Conservation (phyloP, 2,888 invertebrate species). For the Nephrotoma guestfalica region DNA sequence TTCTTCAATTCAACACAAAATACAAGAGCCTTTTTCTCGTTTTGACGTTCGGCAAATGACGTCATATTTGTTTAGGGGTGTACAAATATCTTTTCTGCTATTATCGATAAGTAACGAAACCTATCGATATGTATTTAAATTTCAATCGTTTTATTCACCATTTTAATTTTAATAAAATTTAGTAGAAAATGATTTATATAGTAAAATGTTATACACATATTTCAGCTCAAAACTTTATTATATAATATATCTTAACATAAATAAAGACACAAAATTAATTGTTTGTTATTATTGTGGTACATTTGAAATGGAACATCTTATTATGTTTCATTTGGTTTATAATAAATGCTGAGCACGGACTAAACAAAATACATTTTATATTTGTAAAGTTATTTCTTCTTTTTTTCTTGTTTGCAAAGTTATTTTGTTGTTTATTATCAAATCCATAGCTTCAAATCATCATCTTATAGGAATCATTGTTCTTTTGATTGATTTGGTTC, state of each 20-base stretch:
- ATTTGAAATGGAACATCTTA: neutral
- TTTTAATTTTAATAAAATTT: neutral
- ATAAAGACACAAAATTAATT: neutral
- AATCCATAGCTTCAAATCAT: neutral
- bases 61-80: neutral
- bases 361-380: neutral
- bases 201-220: neutral
- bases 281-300: neutral
- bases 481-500: neutral
- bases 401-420: neutral
- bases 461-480: neutral
- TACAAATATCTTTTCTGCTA: neutral
- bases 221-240: neutral
- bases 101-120: neutral
- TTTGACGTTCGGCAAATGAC: conserved; percentile 3
- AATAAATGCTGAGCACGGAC: neutral
- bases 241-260: neutral
- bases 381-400: neutral
- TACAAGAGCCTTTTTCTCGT: neutral
- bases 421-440: neutral
- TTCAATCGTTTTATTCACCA: neutral
- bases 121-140: neutral
- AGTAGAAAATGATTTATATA: neutral
- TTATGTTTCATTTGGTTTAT: neutral
- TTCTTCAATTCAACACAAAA: neutral